Evolutionary conservation across 2,888 invertebrate genomes (phyloP), one percentile per base, ranked within the genome.

Genomic region (Tachina grossa): DNA sequence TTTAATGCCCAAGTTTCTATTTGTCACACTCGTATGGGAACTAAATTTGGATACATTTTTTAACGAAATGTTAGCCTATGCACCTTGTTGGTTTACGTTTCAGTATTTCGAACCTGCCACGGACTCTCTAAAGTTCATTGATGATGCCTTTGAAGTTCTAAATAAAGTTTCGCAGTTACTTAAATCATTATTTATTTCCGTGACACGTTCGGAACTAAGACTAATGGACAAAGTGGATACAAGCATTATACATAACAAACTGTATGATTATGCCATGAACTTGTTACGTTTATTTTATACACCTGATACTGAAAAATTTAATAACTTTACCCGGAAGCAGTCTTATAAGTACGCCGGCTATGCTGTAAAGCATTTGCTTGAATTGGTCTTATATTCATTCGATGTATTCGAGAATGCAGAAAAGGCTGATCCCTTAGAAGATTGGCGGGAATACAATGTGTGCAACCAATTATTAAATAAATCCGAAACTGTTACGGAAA

Each of bases 41-140:
- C 68, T 91, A n/a, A 86, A 89, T 11, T 82, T 92, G 9, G 89
- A 91, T 19, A 83, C 87, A 76, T 90, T 87, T 59, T 91, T 90
- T 68, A 90, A 88, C 72, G 91, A 92, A 87, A 87, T 89, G 65
- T 49, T 92, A 14, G 71, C 87, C 1, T 89, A 89, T 71, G 86
- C 90, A 5, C 91, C 92, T 1, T 89, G 89, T 31, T 91, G 91
- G 91, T 90, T 91, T 69, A 83, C 89, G 0, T 88, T 90, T 77
- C 91, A 91, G 74, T 90, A 90, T 76, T 88, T 90, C 43, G 90
- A 90, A 53, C 87, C 89, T 2, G 88, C 89, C 3, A 86, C 88
- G 5, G 89, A 89, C 43, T 89, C 90, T 1, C 74, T 92, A 6
- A 90, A 90, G 63, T 88, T 88, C 72, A 86, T 90, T 1, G 86